Conservation (phyloP, 1,140 invertebrate genomes). For the Apis laboriosa region DNA sequence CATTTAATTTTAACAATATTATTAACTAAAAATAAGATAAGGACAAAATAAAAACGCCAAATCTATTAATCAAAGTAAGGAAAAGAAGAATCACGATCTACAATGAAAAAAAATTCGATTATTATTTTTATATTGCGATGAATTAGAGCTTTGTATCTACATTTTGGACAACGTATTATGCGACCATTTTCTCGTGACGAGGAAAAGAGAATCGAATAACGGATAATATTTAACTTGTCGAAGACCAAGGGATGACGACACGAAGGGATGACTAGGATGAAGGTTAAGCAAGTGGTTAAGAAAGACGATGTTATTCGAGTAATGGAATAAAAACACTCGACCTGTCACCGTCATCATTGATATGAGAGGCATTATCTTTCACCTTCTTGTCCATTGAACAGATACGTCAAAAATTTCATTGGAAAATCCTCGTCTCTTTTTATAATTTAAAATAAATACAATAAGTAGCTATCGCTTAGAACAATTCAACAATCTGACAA, state of each 20-base stretch:
- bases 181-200: conserved; percentile 1
- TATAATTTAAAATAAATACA: conserved; percentile 24
- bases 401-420: conserved; percentile 45
- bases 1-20: too few relatives aligned
- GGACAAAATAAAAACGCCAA: too few relatives aligned
- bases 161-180: conserved; percentile 16
- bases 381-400: conserved; percentile 51
- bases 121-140: conserved; percentile 1
- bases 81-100: conserved; percentile 48
- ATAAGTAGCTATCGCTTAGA: background rate
- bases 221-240: conserved; percentile 75
- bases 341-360: conserved; percentile 56
- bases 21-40: too few relatives aligned
- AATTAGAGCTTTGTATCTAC: conserved; percentile 44
- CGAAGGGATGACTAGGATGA: conserved; percentile 47
- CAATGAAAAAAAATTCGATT: conserved; percentile 35
- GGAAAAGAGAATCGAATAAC: conserved; percentile 50
- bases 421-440: conserved; percentile 34
- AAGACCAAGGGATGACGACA: conserved; percentile 54
- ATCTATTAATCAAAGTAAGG: background rate
- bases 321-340: conserved; percentile 78
- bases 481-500: too few relatives aligned
- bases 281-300: conserved; percentile 76
- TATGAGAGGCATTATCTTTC: conserved; percentile 41
- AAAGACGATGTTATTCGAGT: conserved; percentile 62